Evolutionary conservation across 2,113 vertebrate species (phyloP), one percentile per base, ranked within the genome.

Genomic region (Paracanthobrama guichenoti): DNA sequence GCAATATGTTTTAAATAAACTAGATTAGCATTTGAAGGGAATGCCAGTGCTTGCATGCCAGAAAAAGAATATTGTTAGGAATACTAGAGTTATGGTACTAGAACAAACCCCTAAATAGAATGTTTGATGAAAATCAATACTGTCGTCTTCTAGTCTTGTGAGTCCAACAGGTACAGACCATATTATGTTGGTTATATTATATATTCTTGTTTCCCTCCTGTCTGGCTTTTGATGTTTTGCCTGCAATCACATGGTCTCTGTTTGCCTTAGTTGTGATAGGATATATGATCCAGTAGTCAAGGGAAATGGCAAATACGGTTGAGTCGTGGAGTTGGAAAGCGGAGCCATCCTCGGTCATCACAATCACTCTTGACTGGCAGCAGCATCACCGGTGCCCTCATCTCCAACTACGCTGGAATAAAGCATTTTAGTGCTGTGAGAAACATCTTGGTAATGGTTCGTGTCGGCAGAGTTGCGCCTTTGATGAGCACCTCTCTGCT

Each of bases 351-450:
- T 62, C 31, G 31, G 42, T 81, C 39, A 88, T 77, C 69, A 46
- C 55, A 81, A 78, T 89, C 84, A 81, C 84, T 72, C 20, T 53
- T 87, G 78, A 86, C 79, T 77, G 77, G 75, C 81, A 82, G 79
- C 85, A 86, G 44, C 18, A 82, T 69, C 89, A 88, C 42, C 44
- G 73, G 81, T 81, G 83, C 81, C 76, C 85, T 55, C 84, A 79
- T 86, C 88, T 20, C 80, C 13, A 62, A 82, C 86, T 77, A 76
- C 72, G 77, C 77, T 84, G 86, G 88, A 89, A 88, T 89, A 87
- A 88, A 92, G 88, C 79, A 86, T 89, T 83, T 84, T 82, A 44
- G 86, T 48, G 44, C 31, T 60, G 81, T 89, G 90, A 80, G 44
- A 85, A 80, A 73, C 4, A 2, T 60, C 55, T 55, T 13, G 6